These are phyloP conservation scores for Trematomus bernacchii DNA, from an alignment of 2,797 vertebrate genomes.

Conservation along the genomic window DNA sequence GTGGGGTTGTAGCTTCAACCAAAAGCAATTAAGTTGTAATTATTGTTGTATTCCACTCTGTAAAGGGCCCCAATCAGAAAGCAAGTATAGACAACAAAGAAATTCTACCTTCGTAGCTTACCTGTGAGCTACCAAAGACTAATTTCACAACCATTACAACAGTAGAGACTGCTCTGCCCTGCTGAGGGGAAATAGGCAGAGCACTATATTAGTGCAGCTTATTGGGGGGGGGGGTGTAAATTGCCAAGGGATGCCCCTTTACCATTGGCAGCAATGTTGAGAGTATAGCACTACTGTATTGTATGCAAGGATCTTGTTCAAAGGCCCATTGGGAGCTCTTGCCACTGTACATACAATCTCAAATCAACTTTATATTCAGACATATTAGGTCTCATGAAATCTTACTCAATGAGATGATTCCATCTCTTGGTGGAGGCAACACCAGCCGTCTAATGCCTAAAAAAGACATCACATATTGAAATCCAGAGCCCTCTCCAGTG, in stretches of 20 bases:
- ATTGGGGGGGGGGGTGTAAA: conserved; percentile 42
- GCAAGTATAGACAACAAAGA: conserved; percentile 6
- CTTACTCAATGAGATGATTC: conserved; percentile 15
- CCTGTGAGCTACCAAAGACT: conserved; percentile 29
- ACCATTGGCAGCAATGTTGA: conserved; percentile 40
- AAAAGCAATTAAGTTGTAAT: conserved; percentile 35
- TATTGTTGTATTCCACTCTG: conserved; percentile 5
- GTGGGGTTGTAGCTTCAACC: conserved; percentile 17
- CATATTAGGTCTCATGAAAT: conserved; percentile 30
- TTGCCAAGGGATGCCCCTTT: conserved; percentile 41
- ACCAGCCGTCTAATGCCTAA: not conserved
- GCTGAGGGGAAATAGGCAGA: conserved; percentile 17
- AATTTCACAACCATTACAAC: conserved; percentile 30
- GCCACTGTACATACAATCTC: conserved; percentile 17
- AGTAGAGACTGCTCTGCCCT: conserved; percentile 20
- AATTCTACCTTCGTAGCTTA: conserved; percentile 17
- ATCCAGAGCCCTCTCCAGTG: conserved; percentile 20
- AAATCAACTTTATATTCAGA: conserved; percentile 13
- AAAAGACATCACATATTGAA: conserved; percentile 45
- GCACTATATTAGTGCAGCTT: conserved; percentile 37
- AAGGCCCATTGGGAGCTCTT: not conserved
- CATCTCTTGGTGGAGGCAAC: conserved; percentile 13
- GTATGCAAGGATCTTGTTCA: conserved; percentile 32
- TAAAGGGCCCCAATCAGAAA: conserved; percentile 6
- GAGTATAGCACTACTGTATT: conserved; percentile 13